Base-by-base conservation (phyloP, 1,140 invertebrate genomes). In the Arion vulgaris region DNA sequence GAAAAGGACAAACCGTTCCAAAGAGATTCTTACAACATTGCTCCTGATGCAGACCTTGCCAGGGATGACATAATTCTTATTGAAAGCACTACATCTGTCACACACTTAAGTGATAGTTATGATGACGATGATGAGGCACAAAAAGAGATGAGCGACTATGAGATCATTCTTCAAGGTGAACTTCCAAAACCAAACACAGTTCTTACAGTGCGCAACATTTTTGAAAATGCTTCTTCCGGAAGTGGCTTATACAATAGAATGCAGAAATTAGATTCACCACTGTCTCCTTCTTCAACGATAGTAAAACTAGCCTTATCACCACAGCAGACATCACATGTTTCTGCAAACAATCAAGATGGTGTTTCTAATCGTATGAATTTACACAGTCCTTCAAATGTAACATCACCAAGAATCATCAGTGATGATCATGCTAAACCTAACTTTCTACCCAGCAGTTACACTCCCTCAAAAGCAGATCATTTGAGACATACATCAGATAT, bases 181-280 rank as follows among this genome's bases (percentile, higher is more conserved):
- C 81, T 90, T 69, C 88, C 89, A 15, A 90, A 90, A 79, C 88
- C 87, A 41, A 90, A 90, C 72, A 90, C 87, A 72, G 90, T 91
- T 26, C 86, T 86, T 38, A 85, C 84, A 34, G 86, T 88, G 73
- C 83, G 89, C 34, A 85, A 79, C 72, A 83, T 90, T 51, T 91
- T 91, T 87, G 90, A 91, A 81, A 85, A 84, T 26, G 81, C 80
- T 26, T 41, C 74, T 68, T 32, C 80, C 23, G n/a, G n/a, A 62
- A 78, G 45, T 66, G 76, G 19, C 17, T n/a, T 78, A 34, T 51
- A 49, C 26, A 19, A 41, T 23, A 78, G 76, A 32, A 78, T 53
- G 36, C 76, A 36, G 49, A 78, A 39, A 66, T 34, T 57, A 41
- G 76, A 78, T 26, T 57, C 74, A 51, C 74, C 71, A 41, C 41